Conservation (phyloP, 2,797 vertebrate species). For the Ambastaia sidthimunki region DNA sequence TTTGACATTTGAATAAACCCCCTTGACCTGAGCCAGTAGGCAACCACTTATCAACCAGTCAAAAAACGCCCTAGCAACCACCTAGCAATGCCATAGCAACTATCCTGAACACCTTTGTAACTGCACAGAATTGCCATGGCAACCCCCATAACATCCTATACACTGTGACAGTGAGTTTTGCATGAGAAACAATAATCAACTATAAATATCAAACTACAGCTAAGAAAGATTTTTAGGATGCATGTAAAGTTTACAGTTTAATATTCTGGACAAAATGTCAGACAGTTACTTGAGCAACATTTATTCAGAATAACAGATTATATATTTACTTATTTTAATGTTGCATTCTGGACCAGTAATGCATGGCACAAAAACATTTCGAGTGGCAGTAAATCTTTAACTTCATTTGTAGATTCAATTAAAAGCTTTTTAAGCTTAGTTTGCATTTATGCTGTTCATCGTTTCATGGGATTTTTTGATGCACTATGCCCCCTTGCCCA, state of each 20-base stretch:
- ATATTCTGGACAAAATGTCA: not conserved
- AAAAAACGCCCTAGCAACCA: not conserved
- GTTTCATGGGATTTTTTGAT: conserved; percentile 55
- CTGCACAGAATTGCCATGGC: not conserved
- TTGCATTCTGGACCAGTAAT: not conserved
- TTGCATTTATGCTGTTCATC: conserved; percentile 24
- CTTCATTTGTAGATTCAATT: not conserved
- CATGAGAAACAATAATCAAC: not conserved
- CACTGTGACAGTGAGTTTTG: not conserved
- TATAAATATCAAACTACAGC: not conserved
- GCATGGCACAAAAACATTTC: not conserved
- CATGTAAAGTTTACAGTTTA: not conserved
- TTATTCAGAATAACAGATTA: conserved; percentile 4
- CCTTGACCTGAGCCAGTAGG: not conserved
- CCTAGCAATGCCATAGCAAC: too few species aligned
- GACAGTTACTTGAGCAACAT: not conserved
- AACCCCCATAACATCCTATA: not conserved
- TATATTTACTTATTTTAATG: not conserved
- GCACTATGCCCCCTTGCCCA: conserved; percentile 57
- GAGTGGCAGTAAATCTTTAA: not conserved
- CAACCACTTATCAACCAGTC: not conserved
- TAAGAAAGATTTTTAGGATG: not conserved
- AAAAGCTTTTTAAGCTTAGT: conserved; percentile 7
- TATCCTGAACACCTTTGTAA: not conserved
- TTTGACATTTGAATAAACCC: not conserved